Evolutionary conservation across 2,888 invertebrate genomes (phyloP), one percentile per base, ranked within the genome.

Genomic region (Ethmia dodecea): DNA sequence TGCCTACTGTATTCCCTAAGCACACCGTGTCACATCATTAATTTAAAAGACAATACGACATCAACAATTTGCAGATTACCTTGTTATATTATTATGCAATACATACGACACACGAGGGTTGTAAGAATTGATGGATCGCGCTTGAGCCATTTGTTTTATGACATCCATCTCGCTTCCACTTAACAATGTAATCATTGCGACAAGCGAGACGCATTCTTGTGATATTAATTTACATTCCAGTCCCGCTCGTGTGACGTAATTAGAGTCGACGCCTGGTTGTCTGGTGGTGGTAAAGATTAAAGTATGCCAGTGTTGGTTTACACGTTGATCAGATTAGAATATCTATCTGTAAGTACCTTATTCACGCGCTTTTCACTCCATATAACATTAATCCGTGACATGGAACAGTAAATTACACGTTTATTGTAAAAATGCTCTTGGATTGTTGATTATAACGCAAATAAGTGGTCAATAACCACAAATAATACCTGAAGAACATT

Each of bases 161-260:
- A 35, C 20, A 38, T 11, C 30, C 33, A 30, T 38, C 34, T 30
- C 43, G 35, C 39, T 45, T 42, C 25, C 42, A 41, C 47, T 39
- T 51, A 53, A 47, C 49, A 45, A 49, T 39, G 52, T 56, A 49
- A 60, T 62, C 52, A 60, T 48, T 51, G 46, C 50, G 55, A 56
- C 55, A 52, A 45, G 52, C 40, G 46, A 49, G 51, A 60, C 46
- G 52, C 52, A 48, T 53, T 44, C 45, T 32, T 35, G 37, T 55
- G 43, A 49, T 59, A 57, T 59, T 55, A 61, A 61, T 66, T 59
- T 49, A 49, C 57, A 64, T 60, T 50, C 46, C n/a, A n/a, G 43
- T 28, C 31, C 39, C 38, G 42, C 20, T 9, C n/a, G 33, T 43
- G 45, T 42, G 38, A 27, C 28, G 15, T 24, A 25, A 15, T 32